Evolutionary conservation across 92 coral and sea anemone species (phyloP).

Genomic region (Bergia puertoricense): DNA sequence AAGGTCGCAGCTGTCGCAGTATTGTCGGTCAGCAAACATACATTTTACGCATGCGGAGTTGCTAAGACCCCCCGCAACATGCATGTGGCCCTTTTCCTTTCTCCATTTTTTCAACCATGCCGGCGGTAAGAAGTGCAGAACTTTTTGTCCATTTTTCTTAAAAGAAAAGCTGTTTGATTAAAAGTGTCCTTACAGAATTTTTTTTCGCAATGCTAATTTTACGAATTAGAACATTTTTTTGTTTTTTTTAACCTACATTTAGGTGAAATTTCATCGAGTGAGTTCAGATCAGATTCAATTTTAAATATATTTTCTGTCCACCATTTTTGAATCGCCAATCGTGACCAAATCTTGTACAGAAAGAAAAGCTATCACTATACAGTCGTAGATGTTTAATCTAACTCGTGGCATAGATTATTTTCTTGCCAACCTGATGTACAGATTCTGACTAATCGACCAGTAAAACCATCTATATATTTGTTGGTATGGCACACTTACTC

Average conservation of each 20-base stretch:
- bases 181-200: neutral
- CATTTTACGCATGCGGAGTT: slow-evolving; percentile 53
- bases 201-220: neutral
- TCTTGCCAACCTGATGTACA: neutral
- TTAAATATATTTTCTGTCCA: neutral
- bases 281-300: neutral
- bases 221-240: neutral
- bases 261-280: neutral
- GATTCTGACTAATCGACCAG: too few species aligned
- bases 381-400: too few species aligned
- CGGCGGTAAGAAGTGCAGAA: slow-evolving; percentile 66
- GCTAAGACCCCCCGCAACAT: slow-evolving; percentile 92
- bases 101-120: slow-evolving; percentile 75
- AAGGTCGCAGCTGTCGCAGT: slow-evolving; percentile 50
- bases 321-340: neutral
- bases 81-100: slow-evolving; percentile 91
- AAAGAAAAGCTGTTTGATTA: neutral
- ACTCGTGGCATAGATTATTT: neutral
- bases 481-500: too few species aligned
- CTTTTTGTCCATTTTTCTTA: slow-evolving; percentile 1
- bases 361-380: too few species aligned
- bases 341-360: too few species aligned
- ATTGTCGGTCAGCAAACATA: slow-evolving; percentile 39
- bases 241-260: neutral
- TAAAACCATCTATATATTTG: too few species aligned